Percentiles rank a stretch among this genome's conserved stretches.
phyloP scores from a whole-genome alignment of 2,888 invertebrate genomes.

The Mimas tiliae region DNA sequence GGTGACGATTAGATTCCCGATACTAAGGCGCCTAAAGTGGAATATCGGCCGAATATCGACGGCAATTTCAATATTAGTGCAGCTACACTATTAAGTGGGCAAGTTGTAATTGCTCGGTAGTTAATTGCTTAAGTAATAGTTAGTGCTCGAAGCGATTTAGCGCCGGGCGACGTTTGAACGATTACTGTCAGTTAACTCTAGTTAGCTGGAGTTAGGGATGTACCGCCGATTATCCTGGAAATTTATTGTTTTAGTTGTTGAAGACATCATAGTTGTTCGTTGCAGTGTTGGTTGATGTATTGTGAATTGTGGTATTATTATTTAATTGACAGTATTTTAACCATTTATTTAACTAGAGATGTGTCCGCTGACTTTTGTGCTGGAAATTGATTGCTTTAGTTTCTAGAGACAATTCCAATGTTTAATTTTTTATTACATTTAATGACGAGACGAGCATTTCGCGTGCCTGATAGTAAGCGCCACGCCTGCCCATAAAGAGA shows the following conservation, averaged over 20 bases:
- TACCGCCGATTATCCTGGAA: not conserved
- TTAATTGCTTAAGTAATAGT: constrained; percentile 22
- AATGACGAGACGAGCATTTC: too few relatives aligned
- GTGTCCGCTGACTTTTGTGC: too few relatives aligned
- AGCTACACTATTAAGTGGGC: not conserved
- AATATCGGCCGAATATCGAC: not conserved
- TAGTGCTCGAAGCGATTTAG: constrained; percentile 10
- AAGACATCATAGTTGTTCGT: not conserved
- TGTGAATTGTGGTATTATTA: too few relatives aligned
- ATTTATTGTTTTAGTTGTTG: not conserved
- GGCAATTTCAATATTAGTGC: constrained; percentile 19
- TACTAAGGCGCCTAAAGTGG: not conserved
- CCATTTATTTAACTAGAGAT: too few relatives aligned
- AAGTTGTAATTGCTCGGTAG: constrained; percentile 16
- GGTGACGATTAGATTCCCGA: too few relatives aligned
- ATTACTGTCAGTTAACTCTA: constrained; percentile 14
- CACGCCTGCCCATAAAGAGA: too few relatives aligned
- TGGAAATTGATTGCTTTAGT: too few relatives aligned
- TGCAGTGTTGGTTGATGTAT: too few relatives aligned
- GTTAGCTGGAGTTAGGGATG: constrained; percentile 13
- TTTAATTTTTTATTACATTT: too few relatives aligned
- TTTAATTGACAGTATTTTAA: too few relatives aligned
- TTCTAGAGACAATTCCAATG: too few relatives aligned
- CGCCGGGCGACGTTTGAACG: constrained; percentile 20
- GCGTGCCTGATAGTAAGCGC: too few relatives aligned